phyloP scores from a whole-genome alignment of 2,888 invertebrate genomes.

The Lucinisca nassula region DNA sequence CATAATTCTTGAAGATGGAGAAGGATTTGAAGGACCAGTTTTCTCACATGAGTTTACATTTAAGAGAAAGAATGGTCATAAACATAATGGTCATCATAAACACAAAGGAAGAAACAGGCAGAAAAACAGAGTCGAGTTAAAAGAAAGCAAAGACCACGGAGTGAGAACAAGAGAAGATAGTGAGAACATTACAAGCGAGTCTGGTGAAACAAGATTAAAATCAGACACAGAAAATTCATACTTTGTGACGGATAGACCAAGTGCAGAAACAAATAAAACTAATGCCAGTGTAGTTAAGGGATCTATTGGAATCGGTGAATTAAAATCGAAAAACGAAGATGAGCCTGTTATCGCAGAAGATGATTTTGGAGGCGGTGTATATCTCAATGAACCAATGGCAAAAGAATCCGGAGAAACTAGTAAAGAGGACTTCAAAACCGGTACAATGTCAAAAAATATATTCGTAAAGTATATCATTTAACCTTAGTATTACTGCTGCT shows the following conservation, averaged over 20 bases:
- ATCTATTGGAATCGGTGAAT: background rate
- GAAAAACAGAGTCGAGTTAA: background rate
- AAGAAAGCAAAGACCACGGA: background rate
- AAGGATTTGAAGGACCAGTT: conserved; percentile 41
- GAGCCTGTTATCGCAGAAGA: conserved; percentile 34
- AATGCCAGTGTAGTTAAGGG: background rate
- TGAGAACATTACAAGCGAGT: background rate
- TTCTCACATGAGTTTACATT: conserved; percentile 69
- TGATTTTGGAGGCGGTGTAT: conserved; percentile 29
- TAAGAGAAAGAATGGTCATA: conserved; percentile 38
- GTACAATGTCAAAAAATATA: too few relatives aligned
- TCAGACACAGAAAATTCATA: background rate
- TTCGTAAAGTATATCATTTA: too few relatives aligned
- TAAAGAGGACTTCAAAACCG: background rate
- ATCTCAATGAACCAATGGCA: background rate
- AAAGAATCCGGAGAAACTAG: conserved; percentile 15
- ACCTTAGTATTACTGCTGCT: too few relatives aligned
- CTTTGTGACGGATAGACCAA: background rate
- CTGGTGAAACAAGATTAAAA: background rate
- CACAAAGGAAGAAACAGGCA: background rate
- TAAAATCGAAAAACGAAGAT: background rate
- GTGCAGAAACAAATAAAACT: background rate
- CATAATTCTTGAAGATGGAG: background rate
- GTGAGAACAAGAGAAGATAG: background rate
- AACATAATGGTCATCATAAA: background rate